These are phyloP conservation scores for Macrotis lagotis DNA, from an alignment of 2,113 vertebrate species.

Conservation along the genomic window DNA sequence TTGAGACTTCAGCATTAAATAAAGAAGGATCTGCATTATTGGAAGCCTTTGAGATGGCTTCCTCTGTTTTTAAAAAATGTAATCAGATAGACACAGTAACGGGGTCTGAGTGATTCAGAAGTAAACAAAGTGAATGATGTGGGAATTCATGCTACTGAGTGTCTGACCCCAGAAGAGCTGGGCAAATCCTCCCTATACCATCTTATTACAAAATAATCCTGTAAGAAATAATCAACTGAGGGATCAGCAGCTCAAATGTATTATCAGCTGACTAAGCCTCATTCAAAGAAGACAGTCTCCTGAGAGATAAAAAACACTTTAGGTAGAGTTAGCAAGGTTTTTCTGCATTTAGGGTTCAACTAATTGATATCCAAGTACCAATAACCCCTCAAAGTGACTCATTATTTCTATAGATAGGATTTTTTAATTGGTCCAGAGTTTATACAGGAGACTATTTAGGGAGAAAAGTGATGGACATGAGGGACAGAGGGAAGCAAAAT, in stretches of 20 bases:
- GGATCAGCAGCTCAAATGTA: conserved; percentile 59
- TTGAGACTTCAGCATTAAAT: not conserved
- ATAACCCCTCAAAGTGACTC: conserved; percentile 7
- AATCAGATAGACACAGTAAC: not conserved
- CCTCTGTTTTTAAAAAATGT: not conserved
- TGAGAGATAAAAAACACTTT: conserved; percentile 56
- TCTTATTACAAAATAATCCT: conserved; percentile 56
- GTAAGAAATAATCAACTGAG: conserved; percentile 46
- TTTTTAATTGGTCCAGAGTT: not conserved
- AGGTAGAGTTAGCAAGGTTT: conserved; percentile 35
- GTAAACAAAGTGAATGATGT: not conserved
- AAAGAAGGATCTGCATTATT: not conserved
- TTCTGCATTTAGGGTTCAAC: conserved; percentile 25
- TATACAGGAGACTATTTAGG: fast-evolving
- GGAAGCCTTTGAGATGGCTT: not conserved
- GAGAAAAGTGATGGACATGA: not conserved
- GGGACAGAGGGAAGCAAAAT: not conserved
- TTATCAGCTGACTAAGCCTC: conserved; percentile 42
- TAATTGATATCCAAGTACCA: conserved; percentile 45
- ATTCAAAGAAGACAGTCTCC: conserved; percentile 33
- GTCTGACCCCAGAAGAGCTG: not conserved
- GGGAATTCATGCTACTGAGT: not conserved
- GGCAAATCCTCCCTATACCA: not conserved
- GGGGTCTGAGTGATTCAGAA: not conserved
- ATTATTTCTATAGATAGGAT: conserved; percentile 10